Evolutionary conservation across 2,113 vertebrate species (phyloP).

Genomic region (Eulemur macaco): DNA sequence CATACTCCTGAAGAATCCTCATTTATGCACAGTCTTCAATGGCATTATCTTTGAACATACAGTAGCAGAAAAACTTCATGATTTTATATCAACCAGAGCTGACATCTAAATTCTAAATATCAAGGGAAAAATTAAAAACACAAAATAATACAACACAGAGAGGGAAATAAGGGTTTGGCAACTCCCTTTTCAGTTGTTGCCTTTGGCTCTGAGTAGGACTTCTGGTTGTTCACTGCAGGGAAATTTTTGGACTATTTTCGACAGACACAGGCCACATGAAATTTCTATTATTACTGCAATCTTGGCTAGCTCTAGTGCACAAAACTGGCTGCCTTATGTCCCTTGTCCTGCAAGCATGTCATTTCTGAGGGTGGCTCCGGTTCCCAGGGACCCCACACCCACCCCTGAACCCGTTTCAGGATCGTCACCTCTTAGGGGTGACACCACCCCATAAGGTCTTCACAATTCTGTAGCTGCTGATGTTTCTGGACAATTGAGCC

Average conservation of each 20-base stretch:
- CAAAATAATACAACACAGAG: conserved; percentile 1
- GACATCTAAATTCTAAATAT: conserved; percentile 38
- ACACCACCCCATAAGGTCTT: not conserved
- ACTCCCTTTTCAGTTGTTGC: conserved; percentile 50
- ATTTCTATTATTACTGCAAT: conserved; percentile 61
- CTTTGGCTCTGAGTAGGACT: conserved; percentile 57
- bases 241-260: conserved; percentile 63
- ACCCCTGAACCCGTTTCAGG: not conserved
- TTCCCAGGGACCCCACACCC: not conserved
- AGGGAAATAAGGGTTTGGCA: conserved; percentile 30
- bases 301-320: not conserved
- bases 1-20: not conserved
- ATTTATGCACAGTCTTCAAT: not conserved
- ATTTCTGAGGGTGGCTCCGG: not conserved
- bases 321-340: not conserved
- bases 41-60: not conserved
- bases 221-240: conserved; percentile 54
- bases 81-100: not conserved
- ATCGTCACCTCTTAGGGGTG: not conserved
- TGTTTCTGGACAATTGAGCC: not conserved
- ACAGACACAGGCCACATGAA: conserved; percentile 44
- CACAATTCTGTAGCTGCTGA: not conserved
- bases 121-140: conserved; percentile 4
- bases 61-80: not conserved
- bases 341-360: not conserved